Percentiles rank a stretch among this genome's conserved stretches.
These are phyloP conservation scores for Petrocephalus sullivani DNA, from an alignment of 2,797 vertebrate genomes.

Conservation along the genomic window DNA sequence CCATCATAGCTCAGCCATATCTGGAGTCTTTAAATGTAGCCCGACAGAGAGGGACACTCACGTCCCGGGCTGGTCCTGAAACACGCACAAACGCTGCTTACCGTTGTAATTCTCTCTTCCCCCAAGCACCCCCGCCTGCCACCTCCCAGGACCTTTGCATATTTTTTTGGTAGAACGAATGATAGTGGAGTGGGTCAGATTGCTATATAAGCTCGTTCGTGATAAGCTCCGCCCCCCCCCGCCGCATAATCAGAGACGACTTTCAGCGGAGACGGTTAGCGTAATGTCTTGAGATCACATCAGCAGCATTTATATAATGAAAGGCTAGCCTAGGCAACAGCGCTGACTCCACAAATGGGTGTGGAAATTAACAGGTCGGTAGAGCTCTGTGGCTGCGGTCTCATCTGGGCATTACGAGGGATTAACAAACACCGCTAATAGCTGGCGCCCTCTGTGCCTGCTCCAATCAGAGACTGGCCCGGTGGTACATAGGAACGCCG, in stretches of 20 bases:
- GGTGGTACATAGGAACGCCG: not conserved
- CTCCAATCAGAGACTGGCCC: not conserved
- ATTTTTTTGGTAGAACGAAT: not conserved
- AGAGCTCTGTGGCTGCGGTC: conserved; percentile 41
- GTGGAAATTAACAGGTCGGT: conserved; percentile 53
- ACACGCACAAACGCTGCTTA: no score
- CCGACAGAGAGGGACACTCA: no score
- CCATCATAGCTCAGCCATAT: no score
- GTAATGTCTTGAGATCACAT: conserved; percentile 50
- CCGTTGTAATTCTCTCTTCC: no score
- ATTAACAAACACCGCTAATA: conserved; percentile 51
- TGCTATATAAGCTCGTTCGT: conserved; percentile 40
- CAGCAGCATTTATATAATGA: conserved; percentile 52
- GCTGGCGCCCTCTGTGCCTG: not conserved
- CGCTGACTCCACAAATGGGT: conserved; percentile 57
- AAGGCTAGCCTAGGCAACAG: conserved; percentile 31
- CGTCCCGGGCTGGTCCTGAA: no score
- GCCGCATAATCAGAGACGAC: conserved; percentile 50
- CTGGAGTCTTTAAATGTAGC: no score
- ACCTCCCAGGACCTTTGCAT: not conserved
- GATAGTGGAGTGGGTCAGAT: not conserved
- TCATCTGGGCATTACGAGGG: conserved; percentile 49
- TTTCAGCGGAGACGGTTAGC: conserved; percentile 46
- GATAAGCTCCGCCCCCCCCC: conserved; percentile 40
- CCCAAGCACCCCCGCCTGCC: no score